These are phyloP conservation scores for Bucorvus abyssinicus DNA, from an alignment of 2,797 vertebrate genomes.

Conservation along the genomic window DNA sequence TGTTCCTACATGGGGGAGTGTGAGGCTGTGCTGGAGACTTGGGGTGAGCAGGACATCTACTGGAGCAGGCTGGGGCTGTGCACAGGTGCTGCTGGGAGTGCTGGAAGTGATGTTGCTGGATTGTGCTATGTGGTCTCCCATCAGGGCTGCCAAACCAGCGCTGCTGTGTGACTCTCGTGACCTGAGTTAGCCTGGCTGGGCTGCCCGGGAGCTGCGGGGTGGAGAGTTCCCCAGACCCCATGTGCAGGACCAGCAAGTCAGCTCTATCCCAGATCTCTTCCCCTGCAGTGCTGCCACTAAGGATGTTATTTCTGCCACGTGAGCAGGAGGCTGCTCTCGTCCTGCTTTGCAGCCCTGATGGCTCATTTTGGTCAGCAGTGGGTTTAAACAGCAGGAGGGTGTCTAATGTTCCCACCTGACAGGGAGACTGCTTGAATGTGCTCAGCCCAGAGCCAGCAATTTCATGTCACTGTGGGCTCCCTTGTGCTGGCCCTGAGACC, in stretches of 20 bases:
- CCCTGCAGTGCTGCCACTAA: not conserved
- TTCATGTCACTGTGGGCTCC: not conserved
- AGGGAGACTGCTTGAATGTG: not conserved
- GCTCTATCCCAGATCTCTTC: not conserved
- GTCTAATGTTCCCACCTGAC: not conserved
- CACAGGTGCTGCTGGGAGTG: not conserved
- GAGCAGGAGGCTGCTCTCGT: not conserved
- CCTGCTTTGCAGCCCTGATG: not conserved
- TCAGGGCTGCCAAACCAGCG: not conserved
- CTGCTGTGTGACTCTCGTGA: not conserved
- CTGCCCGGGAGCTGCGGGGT: not conserved
- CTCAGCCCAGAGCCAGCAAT: not conserved
- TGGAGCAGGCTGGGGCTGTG: not conserved
- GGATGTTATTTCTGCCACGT: not conserved
- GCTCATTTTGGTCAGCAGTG: not conserved
- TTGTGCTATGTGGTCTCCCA: not conserved
- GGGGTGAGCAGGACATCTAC: not conserved
- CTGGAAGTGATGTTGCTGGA: not conserved
- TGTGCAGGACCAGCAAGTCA: not conserved
- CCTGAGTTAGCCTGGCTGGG: rapidly evolving
- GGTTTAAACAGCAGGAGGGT: not conserved
- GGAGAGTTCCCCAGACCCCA: not conserved
- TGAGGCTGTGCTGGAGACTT: not conserved
- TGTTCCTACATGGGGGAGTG: not conserved
- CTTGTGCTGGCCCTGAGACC: not conserved